These are phyloP conservation scores for Smittia sp. DNA, from an alignment of 2,888 invertebrate genomes.

Conservation along the genomic window DNA sequence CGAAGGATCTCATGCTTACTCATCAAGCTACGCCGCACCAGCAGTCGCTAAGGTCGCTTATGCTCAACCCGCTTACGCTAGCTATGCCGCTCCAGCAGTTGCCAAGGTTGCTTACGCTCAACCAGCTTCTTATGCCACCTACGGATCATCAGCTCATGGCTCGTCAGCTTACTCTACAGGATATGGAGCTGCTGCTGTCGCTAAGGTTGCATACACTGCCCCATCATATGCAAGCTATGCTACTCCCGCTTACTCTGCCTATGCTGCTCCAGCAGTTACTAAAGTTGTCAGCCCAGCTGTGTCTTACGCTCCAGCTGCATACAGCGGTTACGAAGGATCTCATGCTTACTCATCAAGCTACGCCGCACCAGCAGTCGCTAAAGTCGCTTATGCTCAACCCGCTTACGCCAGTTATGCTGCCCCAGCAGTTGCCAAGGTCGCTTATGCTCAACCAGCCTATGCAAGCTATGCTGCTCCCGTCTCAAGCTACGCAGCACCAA, in stretches of 20 bases:
- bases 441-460: slow-evolving; percentile 43
- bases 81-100: slow-evolving; percentile 40
- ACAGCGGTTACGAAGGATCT: slow-evolving; percentile 22
- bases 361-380: slow-evolving; percentile 42
- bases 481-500: background rate
- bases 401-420: slow-evolving; percentile 41
- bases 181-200: background rate
- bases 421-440: slow-evolving; percentile 42
- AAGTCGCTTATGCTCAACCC: slow-evolving; percentile 47
- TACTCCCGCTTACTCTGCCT: background rate
- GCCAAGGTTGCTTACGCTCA: slow-evolving; percentile 39
- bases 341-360: slow-evolving; percentile 42
- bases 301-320: slow-evolving; percentile 45
- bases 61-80: background rate
- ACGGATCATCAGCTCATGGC: slow-evolving; percentile 45
- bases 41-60: slow-evolving; percentile 12
- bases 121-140: background rate
- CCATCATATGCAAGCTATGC: slow-evolving; percentile 18
- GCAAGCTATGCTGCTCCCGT: slow-evolving; percentile 42
- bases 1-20: background rate
- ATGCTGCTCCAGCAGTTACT: slow-evolving; percentile 41
- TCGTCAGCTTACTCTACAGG: slow-evolving; percentile 42
- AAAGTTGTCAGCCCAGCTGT: slow-evolving; percentile 48
- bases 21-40: background rate
- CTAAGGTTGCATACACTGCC: background rate